phyloP scores from a whole-genome alignment of 2,888 invertebrate species.

The Acholoe squamosa region DNA sequence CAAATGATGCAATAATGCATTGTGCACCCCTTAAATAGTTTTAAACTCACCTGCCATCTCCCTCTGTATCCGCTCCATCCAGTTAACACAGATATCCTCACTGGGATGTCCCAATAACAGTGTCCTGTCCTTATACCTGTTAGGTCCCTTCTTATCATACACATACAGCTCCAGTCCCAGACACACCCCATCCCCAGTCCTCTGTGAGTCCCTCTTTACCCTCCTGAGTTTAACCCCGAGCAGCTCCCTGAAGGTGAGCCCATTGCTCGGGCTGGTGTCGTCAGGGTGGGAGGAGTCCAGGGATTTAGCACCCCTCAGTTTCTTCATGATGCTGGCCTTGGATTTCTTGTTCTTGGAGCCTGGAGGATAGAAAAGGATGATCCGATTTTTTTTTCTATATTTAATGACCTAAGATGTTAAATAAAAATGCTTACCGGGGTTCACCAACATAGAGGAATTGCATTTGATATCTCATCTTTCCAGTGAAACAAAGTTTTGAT shows the following conservation, averaged over 20 bases:
- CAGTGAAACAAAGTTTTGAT: too few species aligned
- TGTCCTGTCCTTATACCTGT: constrained; percentile 58
- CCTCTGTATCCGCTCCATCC: constrained; percentile 60
- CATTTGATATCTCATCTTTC: too few species aligned
- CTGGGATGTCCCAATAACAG: constrained; percentile 65
- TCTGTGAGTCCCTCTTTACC: background rate
- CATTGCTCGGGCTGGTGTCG: background rate
- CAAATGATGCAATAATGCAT: too few species aligned
- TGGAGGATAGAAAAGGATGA: background rate
- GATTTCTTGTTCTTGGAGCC: constrained; percentile 46
- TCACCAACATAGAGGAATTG: too few species aligned
- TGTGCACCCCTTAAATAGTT: too few species aligned
- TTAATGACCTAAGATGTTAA: too few species aligned
- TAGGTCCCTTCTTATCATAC: constrained; percentile 63
- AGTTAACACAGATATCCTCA: constrained; percentile 63
- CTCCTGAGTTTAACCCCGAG: background rate
- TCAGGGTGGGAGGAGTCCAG: background rate
- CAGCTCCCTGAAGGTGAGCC: background rate
- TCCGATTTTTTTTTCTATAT: too few species aligned
- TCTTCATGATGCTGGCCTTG: constrained; percentile 51
- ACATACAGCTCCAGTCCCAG: constrained; percentile 60
- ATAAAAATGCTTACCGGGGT: too few species aligned
- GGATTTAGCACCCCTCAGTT: constrained; percentile 7
- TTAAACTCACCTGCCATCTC: constrained; percentile 54
- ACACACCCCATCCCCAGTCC: constrained; percentile 51